Conservation (phyloP, 2,888 invertebrate species). For the Synanthedon formicaeformis region DNA sequence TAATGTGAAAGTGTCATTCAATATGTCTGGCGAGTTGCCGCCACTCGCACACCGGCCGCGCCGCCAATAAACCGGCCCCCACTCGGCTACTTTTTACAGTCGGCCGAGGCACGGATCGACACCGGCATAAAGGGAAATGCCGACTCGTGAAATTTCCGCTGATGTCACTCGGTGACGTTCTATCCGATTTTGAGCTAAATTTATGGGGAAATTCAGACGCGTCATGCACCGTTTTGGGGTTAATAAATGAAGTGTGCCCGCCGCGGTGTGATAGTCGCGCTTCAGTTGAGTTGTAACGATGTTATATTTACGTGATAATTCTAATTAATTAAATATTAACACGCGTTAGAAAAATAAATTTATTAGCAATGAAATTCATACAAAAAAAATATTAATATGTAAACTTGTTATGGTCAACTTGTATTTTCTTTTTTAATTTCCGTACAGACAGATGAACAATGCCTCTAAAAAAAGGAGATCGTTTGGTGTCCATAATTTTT, state of each 20-base stretch:
- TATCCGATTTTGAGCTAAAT: background rate
- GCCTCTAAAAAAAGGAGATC: too few species aligned
- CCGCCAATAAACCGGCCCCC: background rate
- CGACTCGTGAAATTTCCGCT: conserved; percentile 18
- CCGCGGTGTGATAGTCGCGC: background rate
- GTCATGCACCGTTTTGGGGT: background rate
- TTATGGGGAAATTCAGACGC: background rate
- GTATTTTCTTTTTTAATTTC: too few species aligned
- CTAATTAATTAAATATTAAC: too few species aligned
- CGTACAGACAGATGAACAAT: too few species aligned
- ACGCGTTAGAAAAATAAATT: too few species aligned
- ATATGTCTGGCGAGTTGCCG: background rate
- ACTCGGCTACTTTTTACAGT: conserved; percentile 23
- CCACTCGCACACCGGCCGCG: background rate
- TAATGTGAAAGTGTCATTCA: background rate
- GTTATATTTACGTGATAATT: too few species aligned
- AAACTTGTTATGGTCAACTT: too few species aligned
- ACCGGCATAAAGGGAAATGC: conserved; percentile 24
- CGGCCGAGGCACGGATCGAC: conserved; percentile 14
- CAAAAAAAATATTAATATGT: too few species aligned
- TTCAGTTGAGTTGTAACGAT: too few species aligned
- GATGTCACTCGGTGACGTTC: conserved; percentile 4
- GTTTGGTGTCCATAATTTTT: too few species aligned
- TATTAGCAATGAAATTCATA: too few species aligned
- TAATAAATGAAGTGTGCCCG: background rate